These are phyloP conservation scores for Ficedula albicollis DNA, from an alignment of 2,797 vertebrate species.

Conservation along the genomic window DNA sequence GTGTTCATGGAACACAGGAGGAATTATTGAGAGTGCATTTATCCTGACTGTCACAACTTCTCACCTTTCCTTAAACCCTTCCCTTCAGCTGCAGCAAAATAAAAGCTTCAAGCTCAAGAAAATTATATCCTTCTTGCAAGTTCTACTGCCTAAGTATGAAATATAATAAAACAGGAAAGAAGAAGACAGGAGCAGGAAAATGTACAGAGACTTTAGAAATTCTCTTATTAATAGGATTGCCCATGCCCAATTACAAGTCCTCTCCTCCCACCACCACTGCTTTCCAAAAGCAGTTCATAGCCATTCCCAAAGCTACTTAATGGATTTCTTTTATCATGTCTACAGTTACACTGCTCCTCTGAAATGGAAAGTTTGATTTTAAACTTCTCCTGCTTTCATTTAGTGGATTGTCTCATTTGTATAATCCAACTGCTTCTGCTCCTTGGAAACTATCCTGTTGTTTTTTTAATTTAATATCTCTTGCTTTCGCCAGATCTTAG, in stretches of 20 bases:
- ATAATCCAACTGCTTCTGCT: constrained; percentile 53
- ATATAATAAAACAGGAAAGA: background rate
- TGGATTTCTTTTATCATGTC: constrained; percentile 39
- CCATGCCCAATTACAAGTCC: background rate
- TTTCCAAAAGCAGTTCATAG: constrained; percentile 37
- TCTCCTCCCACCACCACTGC: background rate
- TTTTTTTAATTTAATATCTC: background rate
- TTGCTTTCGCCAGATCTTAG: background rate
- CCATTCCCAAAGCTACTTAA: constrained; percentile 49
- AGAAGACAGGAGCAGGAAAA: constrained; percentile 11
- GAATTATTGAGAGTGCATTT: background rate
- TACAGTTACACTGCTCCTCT: constrained; percentile 47
- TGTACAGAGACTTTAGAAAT: background rate
- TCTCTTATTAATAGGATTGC: background rate
- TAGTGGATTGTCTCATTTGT: constrained; percentile 42
- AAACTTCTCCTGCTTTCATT: constrained; percentile 40
- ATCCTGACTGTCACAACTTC: background rate
- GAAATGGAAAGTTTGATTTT: constrained; percentile 62
- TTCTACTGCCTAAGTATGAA: background rate
- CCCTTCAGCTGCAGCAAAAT: background rate
- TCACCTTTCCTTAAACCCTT: background rate
- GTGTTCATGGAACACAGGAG: background rate
- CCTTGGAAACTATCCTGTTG: constrained; percentile 16
- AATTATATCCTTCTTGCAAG: background rate
- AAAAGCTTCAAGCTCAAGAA: background rate